Conservation (phyloP, 2,797 vertebrate species). For the Mareca penelope region DNA sequence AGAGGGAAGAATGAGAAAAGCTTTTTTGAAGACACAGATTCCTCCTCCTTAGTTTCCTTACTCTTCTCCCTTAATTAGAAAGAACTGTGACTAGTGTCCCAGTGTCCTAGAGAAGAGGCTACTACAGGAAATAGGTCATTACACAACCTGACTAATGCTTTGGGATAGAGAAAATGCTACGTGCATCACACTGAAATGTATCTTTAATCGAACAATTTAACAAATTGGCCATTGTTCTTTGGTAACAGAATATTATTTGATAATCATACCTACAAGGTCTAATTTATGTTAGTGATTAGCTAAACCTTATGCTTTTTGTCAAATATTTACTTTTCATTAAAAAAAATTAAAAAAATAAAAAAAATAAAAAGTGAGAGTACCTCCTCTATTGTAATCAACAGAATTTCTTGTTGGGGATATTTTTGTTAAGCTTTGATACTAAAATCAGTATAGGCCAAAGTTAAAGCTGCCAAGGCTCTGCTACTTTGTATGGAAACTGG, state of each 20-base stretch:
- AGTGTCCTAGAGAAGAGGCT: background rate
- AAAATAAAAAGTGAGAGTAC: background rate
- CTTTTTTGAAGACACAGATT: background rate
- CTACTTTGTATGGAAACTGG: background rate
- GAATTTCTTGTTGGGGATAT: background rate
- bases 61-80: background rate
- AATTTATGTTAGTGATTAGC: background rate
- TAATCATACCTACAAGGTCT: background rate
- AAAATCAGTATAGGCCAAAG: background rate
- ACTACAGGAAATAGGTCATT: background rate
- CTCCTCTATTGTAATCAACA: background rate
- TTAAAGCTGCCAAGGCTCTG: background rate
- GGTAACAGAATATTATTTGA: background rate
- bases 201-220: background rate
- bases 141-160: background rate
- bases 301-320: background rate
- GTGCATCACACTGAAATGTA: background rate
- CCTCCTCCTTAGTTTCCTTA: background rate
- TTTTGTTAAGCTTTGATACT: background rate
- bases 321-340: background rate
- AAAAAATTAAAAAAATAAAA: background rate
- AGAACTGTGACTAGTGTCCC: background rate
- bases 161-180: background rate
- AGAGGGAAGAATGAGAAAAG: background rate
- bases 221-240: background rate